Evolutionary conservation across 2,888 invertebrate genomes (phyloP), one percentile per base, ranked within the genome.

Genomic region (Drosophila anomelani): DNA sequence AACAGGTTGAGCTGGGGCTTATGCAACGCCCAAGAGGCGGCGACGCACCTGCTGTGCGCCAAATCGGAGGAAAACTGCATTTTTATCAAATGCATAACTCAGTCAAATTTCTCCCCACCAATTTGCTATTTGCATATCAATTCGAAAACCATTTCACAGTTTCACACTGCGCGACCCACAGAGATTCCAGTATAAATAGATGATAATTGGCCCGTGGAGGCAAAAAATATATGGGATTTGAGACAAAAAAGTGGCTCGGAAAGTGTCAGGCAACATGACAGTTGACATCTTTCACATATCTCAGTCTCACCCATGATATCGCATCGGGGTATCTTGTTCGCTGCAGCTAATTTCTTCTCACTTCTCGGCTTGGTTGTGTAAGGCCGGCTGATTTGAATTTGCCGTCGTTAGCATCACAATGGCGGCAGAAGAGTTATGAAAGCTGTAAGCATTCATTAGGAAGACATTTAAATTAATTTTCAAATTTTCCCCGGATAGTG

Each of bases 401-500:
- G 74, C 62, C 62, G 12, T 67, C 53, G 57, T 84, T 87, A 78
- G 46, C 88, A 85, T 85, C 56, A 88, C 83, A 85, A 88, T 70
- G 51, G 23, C 34, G 44, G 41, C 64, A 44, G 54, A 71, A 43
- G 64, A 77, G 78, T 72, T 86, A 81, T 81, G 79, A 83, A 36
- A 39, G 75, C 80, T 75, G 77, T 77, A 78, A 75, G 63, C 87
- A 78, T 75, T 84, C 81, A 89, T 85, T 85, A 86, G 71, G 63
- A 70, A 80, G 77, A 84, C 88, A 82, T 86, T 89, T 85, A 89
- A 89, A 89, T 89, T 87, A 88, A 88, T 89, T 85, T 89, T 68
- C 47, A 10, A 55, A 71, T 74, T 76, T 78, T 78, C 80, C 76
- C 73, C 56, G 59, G 8, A 13, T 8, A 41, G 36, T 23, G 7